Evolutionary conservation across 2,797 vertebrate genomes (phyloP), one percentile per base, ranked within the genome.

Genomic region (Gallinago nigripennis): DNA sequence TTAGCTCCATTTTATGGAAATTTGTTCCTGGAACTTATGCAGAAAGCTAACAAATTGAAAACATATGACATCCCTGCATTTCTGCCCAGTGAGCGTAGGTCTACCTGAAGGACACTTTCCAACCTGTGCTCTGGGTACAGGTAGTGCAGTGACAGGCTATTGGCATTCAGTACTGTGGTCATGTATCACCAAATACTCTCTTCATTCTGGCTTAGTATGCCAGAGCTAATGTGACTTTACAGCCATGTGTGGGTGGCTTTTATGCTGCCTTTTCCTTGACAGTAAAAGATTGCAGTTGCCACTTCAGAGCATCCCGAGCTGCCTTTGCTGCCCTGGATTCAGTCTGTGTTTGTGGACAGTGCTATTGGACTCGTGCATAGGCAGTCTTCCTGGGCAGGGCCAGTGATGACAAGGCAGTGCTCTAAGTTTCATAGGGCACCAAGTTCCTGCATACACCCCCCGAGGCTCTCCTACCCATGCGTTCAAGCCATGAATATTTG

Each of bases 111-210:
- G 68, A 71, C 30, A 20, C 33, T 54, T 91, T 15, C 31, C 30
- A 79, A 41, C 14, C 57, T 16, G 25, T 57, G 64, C 56, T 56
- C 41, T 30, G 79, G 27, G 12, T 64, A n/a, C n/a, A 39, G 13
- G 41, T 1, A 4, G 4, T 51, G 73, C 76, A 27, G 79, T 41
- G 45, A 20, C 43, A 61, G 33, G 37, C 11, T 56, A 2, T 72
- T 0, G 2, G 66, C 0, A 0, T 65, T 76, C 2, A 1, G 10
- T 35, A 3, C 24, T 21, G 37, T 51, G 58, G 30, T 70, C 35
- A 3, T 12, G 16, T 43, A 56, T 53, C 57, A 77, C 45, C 76
- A 85, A n/a, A 28, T 72, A 63, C 5, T 20, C 58, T 45, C 12
- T 53, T 89, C 37, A 9, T 70, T 66, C 71, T 64, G 57, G 31